Conservation (phyloP, 2,113 vertebrate species). For the Zapus hudsonius region DNA sequence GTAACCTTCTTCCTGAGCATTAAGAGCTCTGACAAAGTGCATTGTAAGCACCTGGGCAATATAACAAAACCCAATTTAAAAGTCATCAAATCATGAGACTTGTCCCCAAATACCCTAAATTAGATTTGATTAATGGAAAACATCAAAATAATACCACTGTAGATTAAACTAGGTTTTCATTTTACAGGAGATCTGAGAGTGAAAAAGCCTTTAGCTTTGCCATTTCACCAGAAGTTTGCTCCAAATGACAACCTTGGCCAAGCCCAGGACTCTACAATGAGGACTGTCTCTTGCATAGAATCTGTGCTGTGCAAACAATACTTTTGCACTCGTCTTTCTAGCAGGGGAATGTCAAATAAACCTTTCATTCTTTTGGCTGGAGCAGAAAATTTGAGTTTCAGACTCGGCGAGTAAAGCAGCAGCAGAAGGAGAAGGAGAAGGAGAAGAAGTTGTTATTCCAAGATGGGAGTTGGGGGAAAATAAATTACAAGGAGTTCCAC, state of each 20-base stretch:
- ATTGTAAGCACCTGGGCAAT: too few relatives aligned
- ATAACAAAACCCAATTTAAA: slow-evolving; percentile 73
- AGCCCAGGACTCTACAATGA: slow-evolving; percentile 76
- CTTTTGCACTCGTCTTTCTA: too few relatives aligned
- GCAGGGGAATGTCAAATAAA: too few relatives aligned
- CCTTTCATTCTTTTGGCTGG: too few relatives aligned
- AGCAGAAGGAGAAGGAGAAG: too few relatives aligned
- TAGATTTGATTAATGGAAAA: slow-evolving; percentile 90
- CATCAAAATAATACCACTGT: slow-evolving; percentile 93
- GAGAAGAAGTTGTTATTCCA: too few relatives aligned
- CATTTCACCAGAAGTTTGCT: slow-evolving; percentile 75
- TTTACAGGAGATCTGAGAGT: slow-evolving; percentile 86
- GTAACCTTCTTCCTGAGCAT: slow-evolving; percentile 76
- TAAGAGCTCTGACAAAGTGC: too few relatives aligned
- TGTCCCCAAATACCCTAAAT: slow-evolving; percentile 91
- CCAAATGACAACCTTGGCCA: slow-evolving; percentile 85
- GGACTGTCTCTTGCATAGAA: slow-evolving; percentile 81
- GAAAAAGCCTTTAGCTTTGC: slow-evolving; percentile 86
- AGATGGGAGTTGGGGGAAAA: too few relatives aligned
- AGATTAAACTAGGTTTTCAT: slow-evolving; percentile 88
- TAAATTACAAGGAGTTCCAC: too few relatives aligned
- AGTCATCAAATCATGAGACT: slow-evolving; percentile 91
- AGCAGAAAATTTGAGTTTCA: too few relatives aligned
- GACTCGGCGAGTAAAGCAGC: too few relatives aligned
- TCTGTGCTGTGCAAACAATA: too few relatives aligned